phyloP scores from a whole-genome alignment of 2,113 vertebrate genomes.

The Aspiorhynchus laticeps region DNA sequence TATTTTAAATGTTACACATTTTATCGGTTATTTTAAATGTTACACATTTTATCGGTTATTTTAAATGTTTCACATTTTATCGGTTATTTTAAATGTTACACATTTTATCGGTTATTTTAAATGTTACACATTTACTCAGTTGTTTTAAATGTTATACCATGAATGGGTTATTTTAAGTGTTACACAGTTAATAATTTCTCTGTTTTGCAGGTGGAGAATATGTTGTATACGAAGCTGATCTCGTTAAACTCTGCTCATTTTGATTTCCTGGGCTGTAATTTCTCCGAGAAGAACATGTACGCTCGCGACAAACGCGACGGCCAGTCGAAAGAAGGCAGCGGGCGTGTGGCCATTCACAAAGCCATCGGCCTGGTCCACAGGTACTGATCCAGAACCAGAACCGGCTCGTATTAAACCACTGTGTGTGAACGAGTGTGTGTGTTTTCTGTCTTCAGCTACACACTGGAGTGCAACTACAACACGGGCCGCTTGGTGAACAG shows the following conservation, averaged over 20 bases:
- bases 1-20: neutral
- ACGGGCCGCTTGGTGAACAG: slow-evolving; percentile 90
- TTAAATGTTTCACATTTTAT: no score
- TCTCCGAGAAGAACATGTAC: slow-evolving; percentile 99
- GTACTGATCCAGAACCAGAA: slow-evolving; percentile 64
- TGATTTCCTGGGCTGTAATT: slow-evolving; percentile 94
- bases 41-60: no score
- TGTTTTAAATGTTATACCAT: no score
- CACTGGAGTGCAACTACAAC: slow-evolving; percentile 98
- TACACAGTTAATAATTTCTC: neutral
- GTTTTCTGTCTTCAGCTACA: slow-evolving; percentile 80
- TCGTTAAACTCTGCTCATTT: slow-evolving; percentile 94
- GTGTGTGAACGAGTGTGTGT: neutral
- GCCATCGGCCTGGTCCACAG: slow-evolving; percentile 94
- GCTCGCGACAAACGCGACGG: slow-evolving; percentile 91
- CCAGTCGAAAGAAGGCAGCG: slow-evolving; percentile 97
- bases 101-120: no score
- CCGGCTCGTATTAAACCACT: neutral
- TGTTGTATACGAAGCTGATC: slow-evolving; percentile 94
- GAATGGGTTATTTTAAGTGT: no score
- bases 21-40: neutral
- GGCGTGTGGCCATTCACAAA: slow-evolving; percentile 93
- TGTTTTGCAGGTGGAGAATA: slow-evolving; percentile 87
- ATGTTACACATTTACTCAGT: no score
- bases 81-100: no score